These are phyloP conservation scores for Enteromius unitaeniatus DNA, from an alignment of 2,797 vertebrate species.

Conservation along the genomic window DNA sequence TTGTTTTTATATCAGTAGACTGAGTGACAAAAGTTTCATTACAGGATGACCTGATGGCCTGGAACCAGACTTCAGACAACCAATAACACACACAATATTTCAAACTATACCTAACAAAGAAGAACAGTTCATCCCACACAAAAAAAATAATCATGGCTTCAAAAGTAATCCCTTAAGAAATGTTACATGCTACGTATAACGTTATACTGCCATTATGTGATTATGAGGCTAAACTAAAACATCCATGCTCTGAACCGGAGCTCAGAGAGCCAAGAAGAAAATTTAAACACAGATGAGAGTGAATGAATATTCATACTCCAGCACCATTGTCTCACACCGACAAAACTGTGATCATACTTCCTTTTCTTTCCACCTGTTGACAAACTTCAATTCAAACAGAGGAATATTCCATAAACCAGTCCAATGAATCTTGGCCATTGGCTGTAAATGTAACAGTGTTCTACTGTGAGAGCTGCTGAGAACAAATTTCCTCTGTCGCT, in stretches of 20 bases:
- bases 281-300: background rate
- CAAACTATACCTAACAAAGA: background rate
- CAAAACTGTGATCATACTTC: background rate
- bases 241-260: conserved; percentile 5
- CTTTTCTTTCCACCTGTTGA: background rate
- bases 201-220: background rate
- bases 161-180: background rate
- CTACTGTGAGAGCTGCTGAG: conserved; percentile 11
- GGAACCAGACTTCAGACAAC: too few species aligned
- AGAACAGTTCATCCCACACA: background rate
- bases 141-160: background rate
- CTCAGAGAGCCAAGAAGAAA: conserved; percentile 1
- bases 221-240: conserved; percentile 17
- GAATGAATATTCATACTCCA: background rate
- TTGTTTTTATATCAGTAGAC: background rate
- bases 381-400: background rate
- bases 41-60: background rate
- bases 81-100: background rate
- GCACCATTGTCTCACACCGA: background rate
- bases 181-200: background rate
- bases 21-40: background rate
- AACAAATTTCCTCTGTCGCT: conserved; percentile 24
- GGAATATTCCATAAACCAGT: background rate
- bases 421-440: conserved; percentile 5
- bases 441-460: conserved; percentile 39